Base-by-base conservation (phyloP, 2,113 vertebrate species). In the Lepus europaeus region DNA sequence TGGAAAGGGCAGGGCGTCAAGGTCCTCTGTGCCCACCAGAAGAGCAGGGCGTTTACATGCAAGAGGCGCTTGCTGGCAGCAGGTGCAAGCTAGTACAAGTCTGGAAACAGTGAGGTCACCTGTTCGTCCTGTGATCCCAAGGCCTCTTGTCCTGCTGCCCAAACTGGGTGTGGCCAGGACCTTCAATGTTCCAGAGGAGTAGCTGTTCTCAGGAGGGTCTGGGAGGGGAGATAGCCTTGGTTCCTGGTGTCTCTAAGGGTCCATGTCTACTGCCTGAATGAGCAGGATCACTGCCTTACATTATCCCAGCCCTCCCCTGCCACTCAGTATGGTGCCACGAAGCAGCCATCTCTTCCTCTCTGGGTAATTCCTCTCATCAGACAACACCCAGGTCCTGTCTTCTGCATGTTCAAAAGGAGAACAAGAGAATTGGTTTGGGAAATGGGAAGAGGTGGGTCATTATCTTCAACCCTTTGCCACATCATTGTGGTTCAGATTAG, bases 111-210 rank as follows among this genome's bases (percentile, higher is more conserved):
- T 45, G 39, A 45, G 45, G 45, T 8, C 45, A 8, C 45, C 45
- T 45, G 45, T 45, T 45, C 6, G 45, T 45, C 45, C 45, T 45
- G 45, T 22, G 51, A 81, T 4, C 27, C 39, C 14, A 3, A 6
- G 36, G 16, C 10, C 16, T 61, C 74, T 27, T 3, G 6, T 92
- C 45, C 27, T 69, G 59, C 3, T 64, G 45, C 13, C 20, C 2
- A 5, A 45, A 16, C 3, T 19, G 72, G 29, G 20, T 0, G 0
- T 6, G 5, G 29, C 33, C 0, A 68, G 17, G 14, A 25, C 2
- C 3, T 27, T 78, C 33, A 3, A 10, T 11, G 16, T 9, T 74
- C 19, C 19, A 13, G 2, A 13, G 7, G 27, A 19, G 23, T 6
- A 39, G 6, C 45, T 7, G 6, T n/a, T 93, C 14, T 33, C 5